Percentiles rank a stretch among this genome's conserved stretches.
Conservation (phyloP, 1,140 invertebrate genomes). For the Maniola jurtina region DNA sequence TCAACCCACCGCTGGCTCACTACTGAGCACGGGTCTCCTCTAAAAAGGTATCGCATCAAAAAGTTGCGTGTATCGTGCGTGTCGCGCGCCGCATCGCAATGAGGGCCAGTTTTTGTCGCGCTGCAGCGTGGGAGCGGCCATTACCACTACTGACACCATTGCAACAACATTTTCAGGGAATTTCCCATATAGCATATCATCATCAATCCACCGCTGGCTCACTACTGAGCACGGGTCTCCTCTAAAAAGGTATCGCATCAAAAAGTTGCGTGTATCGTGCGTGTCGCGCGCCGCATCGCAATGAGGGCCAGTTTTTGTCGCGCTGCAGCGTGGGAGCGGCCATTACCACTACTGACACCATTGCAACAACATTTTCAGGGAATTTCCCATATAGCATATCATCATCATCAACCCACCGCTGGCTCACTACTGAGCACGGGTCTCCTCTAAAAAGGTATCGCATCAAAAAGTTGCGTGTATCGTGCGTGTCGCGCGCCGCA, state of each 20-base stretch:
- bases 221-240: no score
- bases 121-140: slow-evolving; percentile 54
- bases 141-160: slow-evolving; percentile 1
- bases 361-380: background rate
- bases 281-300: slow-evolving; percentile 36
- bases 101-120: slow-evolving; percentile 55
- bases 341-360: slow-evolving; percentile 3
- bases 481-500: slow-evolving; percentile 30
- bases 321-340: slow-evolving; percentile 55
- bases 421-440: no score
- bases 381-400: background rate
- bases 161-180: background rate
- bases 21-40: no score
- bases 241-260: slow-evolving; percentile 4
- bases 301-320: slow-evolving; percentile 59
- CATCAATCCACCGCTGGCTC: no score
- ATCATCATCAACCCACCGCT: background rate
- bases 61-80: slow-evolving; percentile 23
- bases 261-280: slow-evolving; percentile 24
- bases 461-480: slow-evolving; percentile 24
- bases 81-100: slow-evolving; percentile 42
- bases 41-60: slow-evolving; percentile 9
- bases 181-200: no score
- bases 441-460: slow-evolving; percentile 4
- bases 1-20: background rate